Evolutionary conservation across 2,888 invertebrate genomes (phyloP).

Genomic region (Luperina testacea): DNA sequence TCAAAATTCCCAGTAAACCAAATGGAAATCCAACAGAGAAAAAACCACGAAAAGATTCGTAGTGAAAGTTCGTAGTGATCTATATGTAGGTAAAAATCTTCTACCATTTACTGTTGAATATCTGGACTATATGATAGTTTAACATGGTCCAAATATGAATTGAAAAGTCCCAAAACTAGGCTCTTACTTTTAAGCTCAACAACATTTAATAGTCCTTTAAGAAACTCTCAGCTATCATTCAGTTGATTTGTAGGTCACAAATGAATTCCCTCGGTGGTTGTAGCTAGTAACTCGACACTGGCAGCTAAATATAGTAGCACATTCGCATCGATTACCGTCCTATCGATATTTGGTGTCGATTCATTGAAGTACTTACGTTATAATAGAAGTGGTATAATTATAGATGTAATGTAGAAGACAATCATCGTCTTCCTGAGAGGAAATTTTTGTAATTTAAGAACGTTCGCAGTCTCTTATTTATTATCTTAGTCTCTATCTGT

Average conservation of each 20-base stretch:
- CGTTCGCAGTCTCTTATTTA: too few species aligned
- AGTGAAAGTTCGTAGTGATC: not conserved
- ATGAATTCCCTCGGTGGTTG: slow-evolving; percentile 69
- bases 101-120: not conserved
- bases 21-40: not conserved
- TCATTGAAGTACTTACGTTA: slow-evolving; percentile 27
- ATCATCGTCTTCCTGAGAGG: too few species aligned
- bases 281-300: slow-evolving; percentile 69
- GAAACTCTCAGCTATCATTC: slow-evolving; percentile 61
- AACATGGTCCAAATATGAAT: not conserved
- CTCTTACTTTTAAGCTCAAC: not conserved
- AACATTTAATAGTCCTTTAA: slow-evolving; percentile 7
- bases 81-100: not conserved
- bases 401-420: too few species aligned
- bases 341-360: slow-evolving; percentile 61
- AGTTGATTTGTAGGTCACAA: slow-evolving; percentile 67
- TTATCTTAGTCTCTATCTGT: too few species aligned
- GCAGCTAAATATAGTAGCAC: slow-evolving; percentile 69
- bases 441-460: too few species aligned
- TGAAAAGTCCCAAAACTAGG: not conserved
- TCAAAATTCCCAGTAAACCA: slow-evolving; percentile 1
- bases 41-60: slow-evolving; percentile 1
- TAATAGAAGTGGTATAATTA: not conserved
- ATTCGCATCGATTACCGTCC: slow-evolving; percentile 66
- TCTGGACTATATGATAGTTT: not conserved